phyloP scores from a whole-genome alignment of 2,888 invertebrate species.

The Lysandra bellargus region DNA sequence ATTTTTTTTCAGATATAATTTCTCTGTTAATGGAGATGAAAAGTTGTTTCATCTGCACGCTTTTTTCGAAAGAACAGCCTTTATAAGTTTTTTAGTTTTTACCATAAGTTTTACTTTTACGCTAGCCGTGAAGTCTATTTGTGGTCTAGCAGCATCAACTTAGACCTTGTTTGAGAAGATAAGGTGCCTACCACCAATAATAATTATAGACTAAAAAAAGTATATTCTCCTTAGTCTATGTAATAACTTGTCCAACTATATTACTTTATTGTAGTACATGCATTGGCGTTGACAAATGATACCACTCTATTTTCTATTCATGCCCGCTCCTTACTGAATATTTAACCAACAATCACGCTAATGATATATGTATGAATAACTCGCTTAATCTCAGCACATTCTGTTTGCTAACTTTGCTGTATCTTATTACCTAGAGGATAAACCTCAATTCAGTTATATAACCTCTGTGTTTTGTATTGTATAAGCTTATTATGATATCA shows the following conservation, averaged over 20 bases:
- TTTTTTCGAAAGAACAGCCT: too few species aligned
- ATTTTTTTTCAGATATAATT: too few species aligned
- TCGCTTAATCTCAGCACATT: constrained; percentile 12
- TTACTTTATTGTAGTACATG: background rate
- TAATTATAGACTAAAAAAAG: background rate
- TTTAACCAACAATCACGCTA: constrained; percentile 25
- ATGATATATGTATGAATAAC: constrained; percentile 18
- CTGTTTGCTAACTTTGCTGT: constrained; percentile 11
- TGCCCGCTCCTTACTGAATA: background rate
- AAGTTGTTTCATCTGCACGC: too few species aligned
- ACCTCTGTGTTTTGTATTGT: background rate
- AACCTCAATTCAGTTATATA: constrained; percentile 4
- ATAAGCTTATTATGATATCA: background rate
- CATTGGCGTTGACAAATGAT: background rate
- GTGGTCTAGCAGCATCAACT: too few species aligned
- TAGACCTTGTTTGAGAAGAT: too few species aligned
- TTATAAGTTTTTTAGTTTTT: too few species aligned
- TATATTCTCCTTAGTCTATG: too few species aligned
- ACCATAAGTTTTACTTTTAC: too few species aligned
- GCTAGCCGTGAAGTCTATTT: too few species aligned
- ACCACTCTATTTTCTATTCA: background rate
- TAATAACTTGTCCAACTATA: background rate
- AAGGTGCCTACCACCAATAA: too few species aligned
- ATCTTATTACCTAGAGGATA: background rate
- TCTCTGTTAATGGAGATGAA: too few species aligned